Base-by-base conservation (phyloP, 2,797 vertebrate genomes). In the Sebastes taczanowskii region DNA sequence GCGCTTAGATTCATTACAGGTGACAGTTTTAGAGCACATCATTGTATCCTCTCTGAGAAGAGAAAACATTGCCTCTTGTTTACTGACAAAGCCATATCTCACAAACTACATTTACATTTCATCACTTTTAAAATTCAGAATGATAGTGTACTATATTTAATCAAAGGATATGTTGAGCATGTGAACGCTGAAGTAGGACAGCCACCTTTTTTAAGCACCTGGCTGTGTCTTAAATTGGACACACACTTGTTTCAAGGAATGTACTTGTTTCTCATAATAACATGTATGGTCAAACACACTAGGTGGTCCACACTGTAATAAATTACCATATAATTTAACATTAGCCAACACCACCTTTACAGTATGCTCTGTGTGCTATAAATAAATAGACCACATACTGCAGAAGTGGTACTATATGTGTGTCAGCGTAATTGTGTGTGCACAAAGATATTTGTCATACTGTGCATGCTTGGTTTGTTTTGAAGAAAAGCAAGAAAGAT, bases 21-120 rank as follows among this genome's bases (percentile, higher is more conserved):
- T 91, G 91, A 92, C 92, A 90, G 87, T 91, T 92, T 94, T 89
- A 94, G 88, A 92, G 85, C 85, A 73, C 79, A 85, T 89, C 84
- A 86, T 82, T 87, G 83, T 86, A 82, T 89, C 81, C 74, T 81
- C 76, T 30, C 52, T 82, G 70, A 89, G 67, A 71, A 82, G 64
- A 81, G 74, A 90, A 91, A 91, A 84, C 73, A 82, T 49, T 46
- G 84, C 67, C 68, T 77, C 78, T 75, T 89, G 79, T 88, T 85
- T 81, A 86, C 81, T 79, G 78, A 83, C 83, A 83, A 71, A 67
- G 84, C 55, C 5, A 27, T 71, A 87, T 65, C 81, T 85, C 65
- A 80, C 62, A 68, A 84, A 87, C 65, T 77, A 23, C 65, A 77
- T 77, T 86, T 52, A 74, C 66, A 74, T 86, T 84, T 71, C 53